Conservation (phyloP, 1,140 invertebrate genomes). For the Drosophila busckii region DNA sequence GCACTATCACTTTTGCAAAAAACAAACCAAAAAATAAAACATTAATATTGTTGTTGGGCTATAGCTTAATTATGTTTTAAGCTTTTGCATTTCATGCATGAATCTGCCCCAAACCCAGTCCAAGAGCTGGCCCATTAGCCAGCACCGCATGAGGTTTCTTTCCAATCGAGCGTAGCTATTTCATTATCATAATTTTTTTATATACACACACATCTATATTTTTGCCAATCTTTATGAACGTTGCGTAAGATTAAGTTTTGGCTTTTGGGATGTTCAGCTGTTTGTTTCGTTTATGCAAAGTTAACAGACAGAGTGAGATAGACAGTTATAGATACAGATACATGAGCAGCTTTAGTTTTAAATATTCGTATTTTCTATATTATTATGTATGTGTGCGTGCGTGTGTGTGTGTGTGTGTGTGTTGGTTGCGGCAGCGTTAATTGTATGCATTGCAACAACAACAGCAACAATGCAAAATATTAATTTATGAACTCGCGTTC, state of each 20-base stretch:
- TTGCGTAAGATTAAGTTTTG: constrained; percentile 41
- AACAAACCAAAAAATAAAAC: too few species aligned
- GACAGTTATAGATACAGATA: constrained; percentile 11
- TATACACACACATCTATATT: constrained; percentile 12
- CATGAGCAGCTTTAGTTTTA: constrained; percentile 1
- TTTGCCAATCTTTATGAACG: constrained; percentile 34
- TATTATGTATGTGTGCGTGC: constrained; percentile 16
- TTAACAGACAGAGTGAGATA: constrained; percentile 15
- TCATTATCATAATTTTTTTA: constrained; percentile 64
- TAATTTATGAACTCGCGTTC: constrained; percentile 57
- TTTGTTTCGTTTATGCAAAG: constrained; percentile 60
- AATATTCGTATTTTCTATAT: constrained; percentile 20
- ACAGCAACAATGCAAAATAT: constrained; percentile 58
- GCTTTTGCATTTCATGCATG: constrained; percentile 73
- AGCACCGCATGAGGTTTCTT: constrained; percentile 58
- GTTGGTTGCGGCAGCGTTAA: constrained; percentile 31
- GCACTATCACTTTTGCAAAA: constrained; percentile 73
- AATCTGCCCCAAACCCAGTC: constrained; percentile 39
- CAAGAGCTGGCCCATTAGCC: constrained; percentile 41
- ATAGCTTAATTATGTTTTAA: constrained; percentile 61
- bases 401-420: constrained; percentile 3
- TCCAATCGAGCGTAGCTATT: constrained; percentile 70
- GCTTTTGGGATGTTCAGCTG: constrained; percentile 15
- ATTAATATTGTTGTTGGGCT: constrained; percentile 29
- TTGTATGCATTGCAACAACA: constrained; percentile 44